Evolutionary conservation across 1,140 invertebrate genomes (phyloP), one percentile per base, ranked within the genome.

Genomic region (Phymorhynchus buccinoides): DNA sequence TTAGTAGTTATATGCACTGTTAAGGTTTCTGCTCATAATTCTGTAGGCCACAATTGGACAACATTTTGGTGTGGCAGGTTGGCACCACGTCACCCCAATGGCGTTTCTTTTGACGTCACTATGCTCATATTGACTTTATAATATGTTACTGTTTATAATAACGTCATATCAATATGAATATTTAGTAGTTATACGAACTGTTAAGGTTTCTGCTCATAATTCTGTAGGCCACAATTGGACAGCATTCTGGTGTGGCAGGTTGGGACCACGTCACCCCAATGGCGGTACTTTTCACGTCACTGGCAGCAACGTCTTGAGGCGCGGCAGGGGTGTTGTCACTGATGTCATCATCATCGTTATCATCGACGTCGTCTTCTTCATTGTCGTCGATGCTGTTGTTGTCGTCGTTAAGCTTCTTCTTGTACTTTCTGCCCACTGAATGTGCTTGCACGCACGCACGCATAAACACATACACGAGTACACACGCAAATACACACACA

Each of bases 141-240:
- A n/a, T n/a, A n/a, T n/a, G n/a, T n/a, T n/a, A n/a, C n/a, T n/a
- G n/a, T n/a, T n/a, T n/a, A n/a, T n/a, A n/a, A n/a, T n/a, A n/a
- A n/a, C n/a, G n/a, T n/a, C n/a, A n/a, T n/a, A n/a, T n/a, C n/a
- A n/a, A n/a, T n/a, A n/a, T n/a, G n/a, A n/a, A n/a, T n/a, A n/a
- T n/a, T n/a, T n/a, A n/a, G n/a, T n/a, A n/a, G n/a, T n/a, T n/a
- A n/a, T n/a, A n/a, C n/a, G 16, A n/a, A 22, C 30, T 39, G 77
- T n/a, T 30, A 14, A 2, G 44, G 68, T 84, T 84, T 0, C 75
- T 79, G 6, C 82, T 82, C 18, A 85, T 42, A 66, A 87, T 87
- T 30, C 81, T 62, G 81, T 87, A 87, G 6, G 86, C 86, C 37
- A 87, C 81, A 37, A 87, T 41, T 27, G 86, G 86, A 62, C 86